Base-by-base conservation (phyloP, 1,140 invertebrate species). In the Leptopilina boulardi region DNA sequence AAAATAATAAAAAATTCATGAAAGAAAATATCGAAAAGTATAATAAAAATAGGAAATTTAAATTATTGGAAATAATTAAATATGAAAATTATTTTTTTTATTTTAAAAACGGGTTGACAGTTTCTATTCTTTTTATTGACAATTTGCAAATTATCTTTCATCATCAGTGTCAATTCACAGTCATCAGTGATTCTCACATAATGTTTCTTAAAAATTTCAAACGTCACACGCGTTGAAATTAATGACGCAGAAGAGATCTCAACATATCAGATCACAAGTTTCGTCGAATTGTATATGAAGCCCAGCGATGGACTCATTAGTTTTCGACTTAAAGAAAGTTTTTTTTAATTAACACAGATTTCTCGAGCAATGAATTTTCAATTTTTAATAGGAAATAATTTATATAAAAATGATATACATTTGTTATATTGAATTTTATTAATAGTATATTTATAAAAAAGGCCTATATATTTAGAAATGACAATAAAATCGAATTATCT, bases 111-210 rank as follows among this genome's bases (percentile, higher is more conserved):
- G n/a, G n/a, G n/a, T n/a, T n/a, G n/a, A n/a, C n/a, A n/a, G n/a
- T n/a, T n/a, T n/a, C n/a, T n/a, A n/a, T n/a, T n/a, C n/a, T n/a
- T n/a, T n/a, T n/a, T n/a, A n/a, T n/a, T n/a, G 23, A 15, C 23
- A 66, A 66, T 66, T 15, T 18, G 47, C 34, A 18, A 51, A 51
- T 66, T 66, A 23, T 66, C 59, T 30, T 34, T 66, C 26, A 66
- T 2, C 13, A 13, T 66, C 26, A 34, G 59, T 66, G 26, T 66
- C 59, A 66, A 34, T 15, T 34, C 11, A 23, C 13, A 26, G 19
- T 21, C 26, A 15, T 21, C 26, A 15, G 6, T 66, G 23, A 66
- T 6, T n/a, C 21, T 11, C 47, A 51, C 18, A n/a, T n/a, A n/a
- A n/a, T n/a, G 21, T 59, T 59, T 10, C 54, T 21, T 8, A 21